Evolutionary conservation across 2,888 invertebrate species (phyloP).

Genomic region (Polydesmus complanatus): DNA sequence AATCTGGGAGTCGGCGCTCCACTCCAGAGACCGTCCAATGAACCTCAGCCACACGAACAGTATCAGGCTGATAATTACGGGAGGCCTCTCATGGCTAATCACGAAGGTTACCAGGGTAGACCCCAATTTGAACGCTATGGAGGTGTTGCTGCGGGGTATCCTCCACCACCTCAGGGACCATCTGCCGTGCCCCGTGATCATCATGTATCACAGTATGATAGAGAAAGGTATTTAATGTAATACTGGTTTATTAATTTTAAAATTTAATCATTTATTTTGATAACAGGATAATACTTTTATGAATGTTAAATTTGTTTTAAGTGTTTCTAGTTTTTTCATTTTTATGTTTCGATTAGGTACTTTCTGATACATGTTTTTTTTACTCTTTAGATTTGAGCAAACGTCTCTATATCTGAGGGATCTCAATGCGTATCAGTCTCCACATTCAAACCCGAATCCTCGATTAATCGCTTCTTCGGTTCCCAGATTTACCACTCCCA

Average conservation of each 20-base stretch:
- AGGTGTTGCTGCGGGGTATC: not conserved
- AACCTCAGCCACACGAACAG: conserved; percentile 9
- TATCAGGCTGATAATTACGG: conserved; percentile 31
- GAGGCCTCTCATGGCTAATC: conserved; percentile 23
- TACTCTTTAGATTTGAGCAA: conserved; percentile 16
- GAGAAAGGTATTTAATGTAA: conserved; percentile 19
- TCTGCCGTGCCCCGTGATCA: conserved; percentile 10
- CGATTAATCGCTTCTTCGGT: too few species aligned
- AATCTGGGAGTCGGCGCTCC: conserved; percentile 3
- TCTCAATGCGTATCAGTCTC: conserved; percentile 34
- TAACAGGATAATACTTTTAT: too few species aligned
- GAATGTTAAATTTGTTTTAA: too few species aligned
- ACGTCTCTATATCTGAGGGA: conserved; percentile 15
- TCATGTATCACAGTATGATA: conserved; percentile 17
- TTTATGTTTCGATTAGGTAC: not conserved
- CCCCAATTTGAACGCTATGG: conserved; percentile 14
- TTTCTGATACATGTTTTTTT: too few species aligned
- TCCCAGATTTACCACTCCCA: too few species aligned
- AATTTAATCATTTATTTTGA: too few species aligned
- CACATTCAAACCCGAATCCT: conserved; percentile 26
- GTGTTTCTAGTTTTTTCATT: too few species aligned
- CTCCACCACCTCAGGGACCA: not conserved
- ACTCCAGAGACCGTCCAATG: not conserved
- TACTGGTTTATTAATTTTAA: too few species aligned
- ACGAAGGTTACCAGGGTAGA: conserved; percentile 14